Evolutionary conservation across 2,797 vertebrate genomes (phyloP), one percentile per base, ranked within the genome.

Genomic region (Knipowitschia caucasica): DNA sequence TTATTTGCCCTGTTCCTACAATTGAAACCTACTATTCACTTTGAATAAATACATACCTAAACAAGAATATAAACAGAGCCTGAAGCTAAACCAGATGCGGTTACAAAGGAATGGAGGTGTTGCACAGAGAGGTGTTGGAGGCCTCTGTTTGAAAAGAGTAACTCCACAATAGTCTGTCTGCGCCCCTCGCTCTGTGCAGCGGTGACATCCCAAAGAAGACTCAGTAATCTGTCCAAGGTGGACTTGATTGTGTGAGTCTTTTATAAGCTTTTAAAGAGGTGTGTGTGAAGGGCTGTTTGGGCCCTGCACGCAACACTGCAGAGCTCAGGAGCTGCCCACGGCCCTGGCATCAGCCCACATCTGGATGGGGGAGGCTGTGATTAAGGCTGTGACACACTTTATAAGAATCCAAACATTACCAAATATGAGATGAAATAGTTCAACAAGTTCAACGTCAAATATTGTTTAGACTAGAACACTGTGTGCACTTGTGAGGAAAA

Each of bases 61-160:
- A 88, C 78, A 73, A 72, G 79, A 89, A 83, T 86, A 87, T 85
- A 90, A 91, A 90, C 87, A 90, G 86, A 72, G 76, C 49, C 59
- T 73, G 88, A 92, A 91, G 86, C 85, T 73, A 82, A 92, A 92
- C 86, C 91, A 92, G 91, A 92, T 92, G 90, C 82, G 80, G 78
- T 67, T 53, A 75, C 12, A 18, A 45, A 79, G 18, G 43, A 77
- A 68, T 71, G 43, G 64, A 57, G 56, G 38, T 67, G 18, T 30
- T 30, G 50, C 56, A 87, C 84, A 89, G 89, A 75, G 59, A 73
- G 79, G 76, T 85, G 82, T 78, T 64, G 76, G 84, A 86, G 63
- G 69, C 64, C 59, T 69, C 44, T 18, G 55, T 12, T 65, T 65
- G 0, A 47, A 71, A 68, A 57, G 27, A 33, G 64, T 67, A 26